A percentile compares a stretch with the other conserved stretches of the same genome.
phyloP scores from a whole-genome alignment of 2,113 vertebrate genomes.

The Mugil cephalus region DNA sequence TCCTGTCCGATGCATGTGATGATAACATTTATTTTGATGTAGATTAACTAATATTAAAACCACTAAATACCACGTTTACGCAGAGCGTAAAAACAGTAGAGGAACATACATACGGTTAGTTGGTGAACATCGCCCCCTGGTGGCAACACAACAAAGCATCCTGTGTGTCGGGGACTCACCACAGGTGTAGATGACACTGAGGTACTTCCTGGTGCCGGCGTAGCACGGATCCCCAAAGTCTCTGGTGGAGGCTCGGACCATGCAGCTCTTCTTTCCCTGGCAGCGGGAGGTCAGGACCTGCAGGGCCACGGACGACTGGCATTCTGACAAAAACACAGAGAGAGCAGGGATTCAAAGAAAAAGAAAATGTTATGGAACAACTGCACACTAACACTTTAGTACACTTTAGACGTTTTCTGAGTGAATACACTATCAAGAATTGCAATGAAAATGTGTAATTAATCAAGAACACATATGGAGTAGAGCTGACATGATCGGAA shows the following conservation, averaged over 20 bases:
- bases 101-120: slow-evolving; percentile 8
- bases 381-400: neutral
- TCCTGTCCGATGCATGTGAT: too few species aligned
- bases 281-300: slow-evolving; percentile 88
- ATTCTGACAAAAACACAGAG: slow-evolving; percentile 79
- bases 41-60: neutral
- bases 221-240: slow-evolving; percentile 94
- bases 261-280: slow-evolving; percentile 89
- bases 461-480: neutral
- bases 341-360: too few species aligned
- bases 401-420: too few species aligned
- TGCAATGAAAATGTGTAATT: neutral
- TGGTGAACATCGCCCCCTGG: slow-evolving; percentile 62
- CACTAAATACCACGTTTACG: too few species aligned
- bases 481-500: neutral
- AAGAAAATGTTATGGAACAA: neutral
- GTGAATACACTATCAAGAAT: neutral
- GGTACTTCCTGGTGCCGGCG: slow-evolving; percentile 90
- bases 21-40: too few species aligned
- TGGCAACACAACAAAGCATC: slow-evolving; percentile 27
- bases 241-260: slow-evolving; percentile 86
- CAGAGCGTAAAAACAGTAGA: neutral
- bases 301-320: slow-evolving; percentile 87
- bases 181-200: slow-evolving; percentile 92
- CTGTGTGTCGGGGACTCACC: slow-evolving; percentile 80